Evolutionary conservation across 2,888 invertebrate species (phyloP).

Genomic region (Heliconius erato): DNA sequence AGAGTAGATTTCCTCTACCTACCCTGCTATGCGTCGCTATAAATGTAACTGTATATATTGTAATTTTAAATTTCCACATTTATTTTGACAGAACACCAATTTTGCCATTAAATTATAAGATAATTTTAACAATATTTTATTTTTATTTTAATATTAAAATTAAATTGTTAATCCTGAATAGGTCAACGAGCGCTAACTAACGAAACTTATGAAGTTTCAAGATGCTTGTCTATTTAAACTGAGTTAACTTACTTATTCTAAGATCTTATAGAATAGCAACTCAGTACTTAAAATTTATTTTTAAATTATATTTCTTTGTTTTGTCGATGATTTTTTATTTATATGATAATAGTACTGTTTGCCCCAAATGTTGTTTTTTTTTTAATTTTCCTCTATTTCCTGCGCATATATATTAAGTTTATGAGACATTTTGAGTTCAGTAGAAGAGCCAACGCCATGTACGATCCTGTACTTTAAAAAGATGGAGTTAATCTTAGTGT

Average conservation of each 20-base stretch:
- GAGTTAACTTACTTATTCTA: conserved; percentile 5
- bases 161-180: conserved; percentile 8
- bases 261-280: not conserved
- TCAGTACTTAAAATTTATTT: no score
- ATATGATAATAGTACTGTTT: no score
- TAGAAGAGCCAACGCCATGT: no score
- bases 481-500: no score
- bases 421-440: no score
- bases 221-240: conserved; percentile 24
- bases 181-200: conserved; percentile 24
- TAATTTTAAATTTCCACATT: not conserved
- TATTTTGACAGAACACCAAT: not conserved
- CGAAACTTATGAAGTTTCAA: conserved; percentile 29
- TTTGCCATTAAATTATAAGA: not conserved
- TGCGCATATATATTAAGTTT: no score
- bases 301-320: no score
- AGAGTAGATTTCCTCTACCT: not conserved
- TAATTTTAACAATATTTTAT: no score
- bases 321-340: no score
- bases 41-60: not conserved
- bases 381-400: no score
- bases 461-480: no score
- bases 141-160: not conserved
- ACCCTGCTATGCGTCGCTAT: not conserved
- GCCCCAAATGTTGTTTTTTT: no score